A percentile compares a stretch with the other conserved stretches of the same genome.
Evolutionary conservation across 1,140 invertebrate species (phyloP).

Genomic region (Pseudobourletiella spinata): DNA sequence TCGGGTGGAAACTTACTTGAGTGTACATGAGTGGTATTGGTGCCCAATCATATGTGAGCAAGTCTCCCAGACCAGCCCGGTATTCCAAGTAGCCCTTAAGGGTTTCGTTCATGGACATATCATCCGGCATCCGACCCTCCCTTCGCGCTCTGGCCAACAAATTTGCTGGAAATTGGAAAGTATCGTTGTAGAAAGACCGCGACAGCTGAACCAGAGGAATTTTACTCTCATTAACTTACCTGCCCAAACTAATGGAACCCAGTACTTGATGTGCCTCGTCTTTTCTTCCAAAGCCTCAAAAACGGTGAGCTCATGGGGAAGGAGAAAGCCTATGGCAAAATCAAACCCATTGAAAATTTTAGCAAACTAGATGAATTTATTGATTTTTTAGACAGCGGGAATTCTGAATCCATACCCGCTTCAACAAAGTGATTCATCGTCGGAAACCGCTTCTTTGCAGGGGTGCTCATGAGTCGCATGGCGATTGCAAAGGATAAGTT

Average conservation of each 20-base stretch:
- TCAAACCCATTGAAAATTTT: too few relatives aligned
- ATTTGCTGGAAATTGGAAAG: too few relatives aligned
- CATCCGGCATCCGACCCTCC: neutral
- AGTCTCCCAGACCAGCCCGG: neutral
- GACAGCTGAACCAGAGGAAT: too few relatives aligned
- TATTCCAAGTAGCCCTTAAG: neutral
- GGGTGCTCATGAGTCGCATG: constrained; percentile 42
- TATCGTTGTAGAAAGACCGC: too few relatives aligned
- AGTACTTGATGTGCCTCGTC: constrained; percentile 50
- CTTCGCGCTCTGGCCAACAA: neutral
- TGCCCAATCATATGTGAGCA: constrained; percentile 70
- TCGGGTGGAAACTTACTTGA: constrained; percentile 64
- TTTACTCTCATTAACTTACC: too few relatives aligned
- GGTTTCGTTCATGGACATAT: constrained; percentile 8
- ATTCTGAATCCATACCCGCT: constrained; percentile 18
- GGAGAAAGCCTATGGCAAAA: constrained; percentile 50
- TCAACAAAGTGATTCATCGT: constrained; percentile 46
- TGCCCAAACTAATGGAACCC: constrained; percentile 37
- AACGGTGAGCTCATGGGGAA: constrained; percentile 47
- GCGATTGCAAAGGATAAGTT: constrained; percentile 43
- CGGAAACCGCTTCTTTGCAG: constrained; percentile 49
- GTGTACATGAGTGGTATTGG: constrained; percentile 88
- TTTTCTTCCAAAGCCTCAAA: constrained; percentile 46
- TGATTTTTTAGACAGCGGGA: too few relatives aligned
- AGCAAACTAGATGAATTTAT: too few relatives aligned